Evolutionary conservation across 2,113 vertebrate species (phyloP), one percentile per base, ranked within the genome.

Genomic region (Scalopus aquaticus): DNA sequence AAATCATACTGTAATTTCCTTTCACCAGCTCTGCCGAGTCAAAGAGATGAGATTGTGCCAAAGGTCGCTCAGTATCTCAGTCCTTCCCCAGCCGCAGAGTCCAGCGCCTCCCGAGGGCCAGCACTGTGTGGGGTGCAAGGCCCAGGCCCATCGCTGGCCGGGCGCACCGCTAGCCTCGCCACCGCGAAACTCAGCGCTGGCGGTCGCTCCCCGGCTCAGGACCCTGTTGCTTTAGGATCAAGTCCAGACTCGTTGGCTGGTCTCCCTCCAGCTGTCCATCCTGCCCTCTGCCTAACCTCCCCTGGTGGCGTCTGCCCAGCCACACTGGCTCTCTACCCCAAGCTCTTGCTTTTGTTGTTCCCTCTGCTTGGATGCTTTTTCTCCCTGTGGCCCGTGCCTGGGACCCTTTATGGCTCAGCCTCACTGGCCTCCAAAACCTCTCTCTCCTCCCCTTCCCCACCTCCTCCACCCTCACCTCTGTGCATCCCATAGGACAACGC

Each of bases 221-320:
- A 67, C 39, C 26, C 67, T 93, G 1, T 93, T 82, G 92, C 67
- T 93, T 88, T 91, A 82, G 89, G 78, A 82, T 78, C 62, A 37
- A 49, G 32, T 76, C 78, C 93, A 94, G 49, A 16, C 37, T 19
- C 70, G 65, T 44, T 69, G 37, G 90, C 90, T 80, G 46, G 37
- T 46, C 37, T 70, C 3, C 74, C 35, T 88, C 76, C 77, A 54
- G 77, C 73, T 51, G 78, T 39, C 77, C 76, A 2, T 88, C 22
- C 35, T 39, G 20, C 30, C 79, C 12, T 74, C 60, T 42, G 51
- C 82, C 44, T 74, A 49, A 37, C 58, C 49, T 88, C 17, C 32
- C 16, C 24, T 39, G 65, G n/a, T 20, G 17, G 16, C 0, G 2
- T 51, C 70, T 1, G 3, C 46, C 46, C 60, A 30, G 65, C 20